Evolutionary conservation across 1,140 invertebrate genomes (phyloP).

Genomic region (Drosophila asahinai): DNA sequence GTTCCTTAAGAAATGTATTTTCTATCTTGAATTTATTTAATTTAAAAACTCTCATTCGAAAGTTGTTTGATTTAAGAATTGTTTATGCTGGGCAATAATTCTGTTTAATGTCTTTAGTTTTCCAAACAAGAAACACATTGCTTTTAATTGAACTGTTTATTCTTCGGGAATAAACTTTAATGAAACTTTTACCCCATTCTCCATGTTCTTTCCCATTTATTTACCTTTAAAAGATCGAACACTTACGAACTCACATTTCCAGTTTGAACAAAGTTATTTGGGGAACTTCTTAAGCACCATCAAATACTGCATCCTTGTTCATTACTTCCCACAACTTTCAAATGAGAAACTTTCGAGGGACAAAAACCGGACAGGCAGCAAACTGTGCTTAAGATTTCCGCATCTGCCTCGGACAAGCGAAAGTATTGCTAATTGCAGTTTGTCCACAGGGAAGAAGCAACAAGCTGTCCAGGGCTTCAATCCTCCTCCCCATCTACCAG

Average conservation of each 20-base stretch:
- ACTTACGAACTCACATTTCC: constrained; percentile 33
- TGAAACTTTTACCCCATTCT: constrained; percentile 8
- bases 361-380: constrained; percentile 20
- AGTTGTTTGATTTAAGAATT: too few relatives aligned
- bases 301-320: constrained; percentile 46
- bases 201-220: background rate
- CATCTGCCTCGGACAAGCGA: constrained; percentile 47
- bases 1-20: background rate
- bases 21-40: background rate
- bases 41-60: too few relatives aligned
- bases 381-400: constrained; percentile 44
- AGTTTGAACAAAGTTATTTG: constrained; percentile 21
- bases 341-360: constrained; percentile 44
- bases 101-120: background rate
- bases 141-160: background rate
- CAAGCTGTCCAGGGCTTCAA: constrained; percentile 38
- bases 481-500: background rate
- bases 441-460: constrained; percentile 47
- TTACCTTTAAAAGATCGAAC: constrained; percentile 37
- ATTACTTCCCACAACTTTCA: constrained; percentile 37
- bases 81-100: background rate
- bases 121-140: background rate
- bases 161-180: background rate
- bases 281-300: constrained; percentile 39
- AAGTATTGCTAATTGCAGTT: constrained; percentile 61